A percentile compares a stretch with the other conserved stretches of the same genome.
These are phyloP conservation scores for Vesta saturnalis DNA, from an alignment of 2,888 invertebrate genomes.

Conservation along the genomic window DNA sequence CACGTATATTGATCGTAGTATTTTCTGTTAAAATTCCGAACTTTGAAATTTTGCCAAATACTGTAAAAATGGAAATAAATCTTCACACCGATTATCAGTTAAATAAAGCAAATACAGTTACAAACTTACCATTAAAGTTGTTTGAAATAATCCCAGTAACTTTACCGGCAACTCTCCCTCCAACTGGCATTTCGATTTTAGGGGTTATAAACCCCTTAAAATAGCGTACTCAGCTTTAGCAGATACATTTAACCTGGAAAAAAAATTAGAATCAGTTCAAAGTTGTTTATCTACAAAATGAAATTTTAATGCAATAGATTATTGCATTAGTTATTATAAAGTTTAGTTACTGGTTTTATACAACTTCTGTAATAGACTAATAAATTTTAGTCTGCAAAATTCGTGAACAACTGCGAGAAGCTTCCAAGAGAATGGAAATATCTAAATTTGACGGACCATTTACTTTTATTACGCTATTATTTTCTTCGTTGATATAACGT, in stretches of 20 bases:
- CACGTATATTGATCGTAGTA: no score
- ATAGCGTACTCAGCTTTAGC: slow-evolving; percentile 65
- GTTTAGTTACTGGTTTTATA: background rate
- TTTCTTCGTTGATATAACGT: background rate
- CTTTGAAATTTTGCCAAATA: no score
- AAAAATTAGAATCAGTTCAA: background rate
- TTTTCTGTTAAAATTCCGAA: no score
- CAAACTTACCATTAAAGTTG: slow-evolving; percentile 79
- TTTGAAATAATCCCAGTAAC: slow-evolving; percentile 77
- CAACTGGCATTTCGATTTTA: slow-evolving; percentile 65
- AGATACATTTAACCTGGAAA: slow-evolving; percentile 23
- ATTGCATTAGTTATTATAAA: background rate
- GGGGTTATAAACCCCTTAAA: slow-evolving; percentile 33
- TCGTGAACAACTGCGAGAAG: background rate
- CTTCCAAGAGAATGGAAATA: background rate
- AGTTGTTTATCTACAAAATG: no score
- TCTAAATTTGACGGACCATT: background rate
- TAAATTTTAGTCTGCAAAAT: background rate
- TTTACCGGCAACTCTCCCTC: slow-evolving; percentile 82
- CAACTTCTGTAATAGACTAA: background rate
- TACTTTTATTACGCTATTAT: background rate
- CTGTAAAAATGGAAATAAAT: no score
- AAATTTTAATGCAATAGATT: background rate
- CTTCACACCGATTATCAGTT: no score
- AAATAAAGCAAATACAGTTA: no score